phyloP scores from a whole-genome alignment of 2,888 invertebrate genomes.

The Melinopterus prodromus region DNA sequence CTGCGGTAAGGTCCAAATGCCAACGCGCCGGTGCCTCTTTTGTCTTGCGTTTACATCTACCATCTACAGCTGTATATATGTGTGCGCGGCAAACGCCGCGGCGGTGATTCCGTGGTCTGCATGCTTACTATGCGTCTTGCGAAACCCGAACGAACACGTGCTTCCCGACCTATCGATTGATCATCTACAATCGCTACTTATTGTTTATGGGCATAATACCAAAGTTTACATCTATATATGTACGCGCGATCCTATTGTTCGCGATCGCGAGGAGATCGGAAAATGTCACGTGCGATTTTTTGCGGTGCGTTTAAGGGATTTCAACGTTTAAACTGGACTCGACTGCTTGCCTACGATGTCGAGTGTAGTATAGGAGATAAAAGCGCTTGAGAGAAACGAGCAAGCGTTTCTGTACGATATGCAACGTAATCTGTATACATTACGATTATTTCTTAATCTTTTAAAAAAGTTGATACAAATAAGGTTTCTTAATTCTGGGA shows the following conservation, averaged over 20 bases:
- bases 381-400: background rate
- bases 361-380: background rate
- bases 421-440: too few relatives aligned
- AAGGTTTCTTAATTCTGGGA: too few relatives aligned
- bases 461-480: too few relatives aligned
- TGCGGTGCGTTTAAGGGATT: background rate
- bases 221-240: conserved; percentile 25
- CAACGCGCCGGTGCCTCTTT: background rate
- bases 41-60: background rate
- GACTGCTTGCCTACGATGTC: background rate
- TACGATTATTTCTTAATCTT: too few relatives aligned
- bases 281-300: conserved; percentile 4
- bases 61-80: background rate
- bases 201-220: conserved; percentile 26
- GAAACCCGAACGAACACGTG: conserved; percentile 19
- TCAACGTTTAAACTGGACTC: background rate
- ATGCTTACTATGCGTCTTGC: conserved; percentile 15
- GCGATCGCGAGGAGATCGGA: conserved; percentile 7
- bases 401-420: too few relatives aligned
- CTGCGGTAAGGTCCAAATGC: background rate
- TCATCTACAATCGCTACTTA: conserved; percentile 21
- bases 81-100: conserved; percentile 4
- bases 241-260: conserved; percentile 12
- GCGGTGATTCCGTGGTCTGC: conserved; percentile 12
- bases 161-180: conserved; percentile 21